Evolutionary conservation across 2,113 vertebrate genomes (phyloP), one percentile per base, ranked within the genome.

Genomic region (Myrmecobius fasciatus): DNA sequence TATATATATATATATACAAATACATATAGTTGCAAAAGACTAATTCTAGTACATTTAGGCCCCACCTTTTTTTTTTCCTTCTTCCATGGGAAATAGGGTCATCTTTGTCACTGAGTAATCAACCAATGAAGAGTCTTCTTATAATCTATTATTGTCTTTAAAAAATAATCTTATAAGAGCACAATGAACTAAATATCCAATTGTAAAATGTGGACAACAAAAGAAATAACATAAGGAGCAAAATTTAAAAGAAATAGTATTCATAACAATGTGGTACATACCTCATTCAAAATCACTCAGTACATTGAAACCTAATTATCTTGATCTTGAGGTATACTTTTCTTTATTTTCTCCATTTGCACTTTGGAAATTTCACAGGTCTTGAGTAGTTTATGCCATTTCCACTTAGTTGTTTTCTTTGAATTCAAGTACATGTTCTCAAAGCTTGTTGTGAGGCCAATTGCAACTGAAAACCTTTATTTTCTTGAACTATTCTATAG

Each of bases 101-200:
- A 60, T 10, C 36, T 52, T 52, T 5, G 25, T n/a, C 25, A 46
- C 25, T 52, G 2, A 93, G 28, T 89, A 88, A 4, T n/a, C 12
- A n/a, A 6, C 5, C 5, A 91, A 26, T 92, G 12, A 67, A 52
- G 90, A 53, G 6, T 91, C 53, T 31, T 28, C 0, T 91, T 52
- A 26, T 0, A 90, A 2, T 20, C 10, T 90, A 28, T 67, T 28
- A 25, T 6, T 90, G 1, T 54, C 4, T 25, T 94, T 56, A 88
- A 92, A 89, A 46, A 89, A 75, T 43, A 96, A 92, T 92, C 53
- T 91, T 4, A 94, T 48, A 3, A n/a, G 43, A 96, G 91, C 89
- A 52, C 0, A 1, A 52, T 88, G 52, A 49, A 24, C n/a, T 4
- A 91, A 43, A 91, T 43, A 67, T 43, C 0, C 89, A 53, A 49